Percentiles rank a stretch among this genome's conserved stretches.
Conservation (phyloP, 2,113 vertebrate genomes). For the Cariama cristata region DNA sequence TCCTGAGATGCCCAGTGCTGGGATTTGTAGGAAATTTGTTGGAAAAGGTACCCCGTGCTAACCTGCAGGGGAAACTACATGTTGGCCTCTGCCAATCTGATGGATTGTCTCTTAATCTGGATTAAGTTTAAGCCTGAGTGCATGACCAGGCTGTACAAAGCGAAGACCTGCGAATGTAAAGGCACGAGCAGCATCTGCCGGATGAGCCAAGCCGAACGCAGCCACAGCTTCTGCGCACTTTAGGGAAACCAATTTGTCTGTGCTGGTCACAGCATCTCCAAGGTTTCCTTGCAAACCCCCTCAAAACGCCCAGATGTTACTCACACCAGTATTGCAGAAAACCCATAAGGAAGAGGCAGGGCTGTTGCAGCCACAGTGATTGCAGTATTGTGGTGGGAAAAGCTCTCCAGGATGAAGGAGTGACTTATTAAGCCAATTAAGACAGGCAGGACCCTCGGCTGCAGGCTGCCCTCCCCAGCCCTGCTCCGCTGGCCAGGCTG, state of each 20-base stretch:
- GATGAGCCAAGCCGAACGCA: background rate
- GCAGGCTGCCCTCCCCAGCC: background rate
- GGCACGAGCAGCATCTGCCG: background rate
- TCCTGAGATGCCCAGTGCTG: background rate
- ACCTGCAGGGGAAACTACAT: background rate
- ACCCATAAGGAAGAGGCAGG: background rate
- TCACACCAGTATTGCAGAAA: background rate
- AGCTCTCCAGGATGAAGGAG: background rate
- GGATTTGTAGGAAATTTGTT: background rate
- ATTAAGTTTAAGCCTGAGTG: background rate
- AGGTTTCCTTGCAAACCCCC: background rate
- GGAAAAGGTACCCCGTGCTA: background rate
- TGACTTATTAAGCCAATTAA: background rate
- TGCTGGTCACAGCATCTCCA: background rate
- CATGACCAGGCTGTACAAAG: rapidly evolving
- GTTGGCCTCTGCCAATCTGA: background rate
- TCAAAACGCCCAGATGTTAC: background rate
- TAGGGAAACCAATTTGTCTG: background rate
- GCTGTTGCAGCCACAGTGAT: background rate
- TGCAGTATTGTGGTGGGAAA: background rate
- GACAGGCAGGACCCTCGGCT: background rate
- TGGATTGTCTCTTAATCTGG: background rate
- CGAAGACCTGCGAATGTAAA: rapidly evolving
- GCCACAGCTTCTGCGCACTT: background rate
- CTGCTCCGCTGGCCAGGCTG: background rate